Conservation (phyloP, 2,888 invertebrate genomes). For the Aphidius colemani region DNA sequence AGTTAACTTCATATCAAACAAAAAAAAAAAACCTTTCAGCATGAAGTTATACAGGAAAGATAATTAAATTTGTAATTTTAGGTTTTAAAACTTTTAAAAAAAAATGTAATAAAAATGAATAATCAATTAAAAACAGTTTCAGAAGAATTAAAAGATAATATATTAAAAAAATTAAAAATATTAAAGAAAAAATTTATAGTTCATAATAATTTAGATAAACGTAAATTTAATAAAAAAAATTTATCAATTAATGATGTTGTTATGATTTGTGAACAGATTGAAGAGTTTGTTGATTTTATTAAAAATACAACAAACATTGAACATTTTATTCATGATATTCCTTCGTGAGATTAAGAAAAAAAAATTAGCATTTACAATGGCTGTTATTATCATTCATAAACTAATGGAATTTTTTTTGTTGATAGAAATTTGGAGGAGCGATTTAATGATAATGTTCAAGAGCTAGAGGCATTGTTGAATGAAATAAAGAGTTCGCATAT, state of each 20-base stretch:
- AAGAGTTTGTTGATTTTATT: conserved; percentile 43
- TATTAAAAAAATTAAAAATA: conserved; percentile 36
- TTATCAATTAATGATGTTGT: conserved; percentile 35
- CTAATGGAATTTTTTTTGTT: conserved; percentile 1
- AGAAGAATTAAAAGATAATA: conserved; percentile 29
- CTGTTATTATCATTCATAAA: not conserved
- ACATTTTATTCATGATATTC: conserved; percentile 41
- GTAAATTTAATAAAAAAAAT: conserved; percentile 24
- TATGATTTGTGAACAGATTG: conserved; percentile 42
- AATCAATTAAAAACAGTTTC: conserved; percentile 25
- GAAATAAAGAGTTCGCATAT: conserved; percentile 48
- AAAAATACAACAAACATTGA: conserved; percentile 39
- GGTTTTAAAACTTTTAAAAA: conserved; percentile 10
- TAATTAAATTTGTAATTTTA: conserved; percentile 1
- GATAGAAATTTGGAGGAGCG: conserved; percentile 44
- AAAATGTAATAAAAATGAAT: conserved; percentile 32
- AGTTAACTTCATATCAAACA: no score
- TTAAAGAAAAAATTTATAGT: conserved; percentile 31
- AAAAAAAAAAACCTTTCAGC: no score
- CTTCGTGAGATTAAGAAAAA: conserved; percentile 36
- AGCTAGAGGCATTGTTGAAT: conserved; percentile 48
- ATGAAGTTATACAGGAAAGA: no score
- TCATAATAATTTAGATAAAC: conserved; percentile 10
- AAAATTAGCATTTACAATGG: not conserved
- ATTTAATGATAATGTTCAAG: conserved; percentile 43